Conservation (phyloP, 2,113 vertebrate genomes). For the Zingel zingel region DNA sequence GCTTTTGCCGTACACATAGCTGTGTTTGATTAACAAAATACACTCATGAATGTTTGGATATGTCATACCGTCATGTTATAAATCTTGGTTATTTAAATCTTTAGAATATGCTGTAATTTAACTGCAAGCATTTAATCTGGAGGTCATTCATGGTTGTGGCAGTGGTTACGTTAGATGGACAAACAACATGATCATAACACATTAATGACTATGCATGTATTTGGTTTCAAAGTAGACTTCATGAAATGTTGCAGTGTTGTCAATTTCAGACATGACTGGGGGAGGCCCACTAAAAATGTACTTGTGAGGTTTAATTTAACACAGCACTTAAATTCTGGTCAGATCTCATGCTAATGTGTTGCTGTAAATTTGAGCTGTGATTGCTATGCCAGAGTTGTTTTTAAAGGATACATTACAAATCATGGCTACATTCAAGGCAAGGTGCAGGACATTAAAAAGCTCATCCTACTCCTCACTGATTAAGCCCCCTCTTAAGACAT, state of each 20-base stretch:
- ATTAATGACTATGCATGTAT: slow-evolving; percentile 17
- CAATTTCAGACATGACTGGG: slow-evolving; percentile 9
- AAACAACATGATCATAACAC: slow-evolving; percentile 36
- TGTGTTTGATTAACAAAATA: background rate
- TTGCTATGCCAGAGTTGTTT: slow-evolving; percentile 54
- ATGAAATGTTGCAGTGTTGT: background rate
- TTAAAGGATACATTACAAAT: slow-evolving; percentile 47
- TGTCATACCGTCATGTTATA: background rate
- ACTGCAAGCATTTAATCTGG: background rate
- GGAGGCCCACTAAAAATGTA: background rate
- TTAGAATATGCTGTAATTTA: background rate
- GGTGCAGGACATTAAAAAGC: slow-evolving; percentile 46
- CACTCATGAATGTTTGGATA: background rate
- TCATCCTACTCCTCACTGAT: slow-evolving; percentile 49
- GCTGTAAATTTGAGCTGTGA: slow-evolving; percentile 54
- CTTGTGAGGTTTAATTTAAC: slow-evolving; percentile 42
- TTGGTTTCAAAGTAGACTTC: background rate
- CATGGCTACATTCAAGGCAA: slow-evolving; percentile 55
- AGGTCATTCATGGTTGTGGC: background rate
- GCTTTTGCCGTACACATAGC: background rate
- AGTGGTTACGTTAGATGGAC: background rate
- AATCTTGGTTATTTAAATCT: background rate
- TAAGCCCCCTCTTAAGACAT: slow-evolving; percentile 47
- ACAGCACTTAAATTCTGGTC: slow-evolving; percentile 37
- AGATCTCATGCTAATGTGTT: slow-evolving; percentile 60